Base-by-base conservation (phyloP, 2,797 vertebrate genomes). In the Graptemys geographica region DNA sequence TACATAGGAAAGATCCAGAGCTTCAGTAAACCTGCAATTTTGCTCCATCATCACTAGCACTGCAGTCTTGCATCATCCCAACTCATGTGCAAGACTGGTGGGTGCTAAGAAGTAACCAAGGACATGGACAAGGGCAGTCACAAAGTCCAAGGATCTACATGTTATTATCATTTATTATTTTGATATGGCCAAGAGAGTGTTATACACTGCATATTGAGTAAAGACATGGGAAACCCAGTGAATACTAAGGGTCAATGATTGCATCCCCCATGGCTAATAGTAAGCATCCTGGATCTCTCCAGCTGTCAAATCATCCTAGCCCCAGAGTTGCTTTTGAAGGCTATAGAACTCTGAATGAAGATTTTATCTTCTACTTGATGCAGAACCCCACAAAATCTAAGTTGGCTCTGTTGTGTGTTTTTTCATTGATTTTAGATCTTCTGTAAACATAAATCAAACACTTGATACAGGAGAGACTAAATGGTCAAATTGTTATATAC, bases 1-100 rank as follows among this genome's bases (percentile, higher is more conserved):
- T 79, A n/a, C 21, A 5, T 79, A 52, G 69, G 31, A 89, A 90
- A 84, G 69, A 28, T 89, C 16, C 6, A 8, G 13, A 8, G 59
- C 18, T 37, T 79, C 4, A 11, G 88, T 92, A 93, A 41, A 55
- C 16, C 28, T 76, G 69, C 4, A 47, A 52, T 94, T 95, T 95
- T 93, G 92, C 93, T 84, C 81, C 76, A 88, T 95, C 81, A 87
- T 92, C 81, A 83, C 31, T 87, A 78, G 11, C 93, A 87, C 81
- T 93, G 83, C 89, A 87, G 37, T 86, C 41, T 92, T 94, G 79
- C 84, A 92, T 82, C 89, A 56, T 87, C 85, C 59, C 74, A 83
- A 52, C 65, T 91, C 83, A 81, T 0, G 62, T 90, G 80, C 83
- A 90, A 47, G 31, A 11, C 90, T 86, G 23, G 57, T 92, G 5